Conservation (phyloP, 2,888 invertebrate species). For the Cheilosia pagana region DNA sequence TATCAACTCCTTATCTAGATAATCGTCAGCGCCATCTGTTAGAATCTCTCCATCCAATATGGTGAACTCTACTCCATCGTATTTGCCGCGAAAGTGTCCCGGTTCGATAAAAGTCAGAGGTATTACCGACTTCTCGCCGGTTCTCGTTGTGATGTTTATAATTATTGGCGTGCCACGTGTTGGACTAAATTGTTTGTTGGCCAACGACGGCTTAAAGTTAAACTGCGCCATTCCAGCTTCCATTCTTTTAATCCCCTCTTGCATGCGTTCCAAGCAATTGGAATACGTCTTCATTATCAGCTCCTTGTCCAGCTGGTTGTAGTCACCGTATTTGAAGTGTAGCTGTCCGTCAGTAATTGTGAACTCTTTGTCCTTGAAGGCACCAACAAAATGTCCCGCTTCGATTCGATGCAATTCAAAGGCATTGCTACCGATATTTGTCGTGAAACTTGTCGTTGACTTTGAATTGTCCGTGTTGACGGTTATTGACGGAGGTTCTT, state of each 20-base stretch:
- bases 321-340: not conserved
- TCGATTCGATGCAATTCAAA: not conserved
- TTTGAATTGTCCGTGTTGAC: not conserved
- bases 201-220: not conserved
- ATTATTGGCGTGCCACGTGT: no score
- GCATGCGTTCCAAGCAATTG: not conserved
- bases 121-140: not conserved
- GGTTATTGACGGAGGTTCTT: no score
- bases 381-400: not conserved
- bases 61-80: not conserved
- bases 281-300: not conserved
- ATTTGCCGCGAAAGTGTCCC: not conserved
- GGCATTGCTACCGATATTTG: not conserved
- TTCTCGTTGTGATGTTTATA: no score
- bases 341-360: not conserved
- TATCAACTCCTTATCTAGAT: slow-evolving; percentile 30
- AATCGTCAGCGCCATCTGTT: not conserved
- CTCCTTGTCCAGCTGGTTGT: not conserved
- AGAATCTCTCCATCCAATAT: not conserved
- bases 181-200: no score
- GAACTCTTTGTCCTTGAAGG: slow-evolving; percentile 18
- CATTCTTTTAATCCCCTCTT: not conserved
- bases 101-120: not conserved
- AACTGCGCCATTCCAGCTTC: slow-evolving; percentile 2
- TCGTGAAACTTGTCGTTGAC: not conserved